Evolutionary conservation across 2,888 invertebrate species (phyloP), one percentile per base, ranked within the genome.

Genomic region (Eubasilissa splendida): DNA sequence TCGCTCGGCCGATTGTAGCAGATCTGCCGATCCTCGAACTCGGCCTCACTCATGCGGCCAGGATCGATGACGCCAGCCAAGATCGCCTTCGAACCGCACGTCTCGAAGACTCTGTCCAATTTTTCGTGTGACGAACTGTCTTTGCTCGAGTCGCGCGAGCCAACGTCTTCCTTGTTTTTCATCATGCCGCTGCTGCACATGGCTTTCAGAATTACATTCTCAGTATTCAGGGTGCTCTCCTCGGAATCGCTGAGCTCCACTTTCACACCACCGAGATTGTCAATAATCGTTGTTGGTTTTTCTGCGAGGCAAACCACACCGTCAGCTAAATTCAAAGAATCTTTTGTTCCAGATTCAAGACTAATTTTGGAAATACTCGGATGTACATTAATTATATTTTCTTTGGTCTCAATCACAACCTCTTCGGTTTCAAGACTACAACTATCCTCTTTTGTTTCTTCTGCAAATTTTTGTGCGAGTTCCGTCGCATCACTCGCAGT

Each of bases 1-100:
- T 50, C n/a, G 9, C 12, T 14, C 68, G 10, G 5, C 10, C 14
- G 42, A 5, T 50, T 68, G 68, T 14, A 14, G 68, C 42, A 68
- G 42, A 68, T 42, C 9, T 68, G 68, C 12, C 50, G 42, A 10
- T 68, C 56, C 7, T 73, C 56, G n/a, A 56, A 73, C 10, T 73
- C 54, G 5, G 71, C 71, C 5, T 73, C 71, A 1, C 3, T 33
- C 11, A 31, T 56, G 0, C 54, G n/a, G 9, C 71, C 12, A 3
- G 54, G 63, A 14, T 59, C 59, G 59, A 7, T n/a, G 59, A 22
- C 22, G 58, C 31, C 73, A 12, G 50, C 50, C 50, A 56, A 74
- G 9, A 31, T 52, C 22, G 52, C 14, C 11, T 22, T 75, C 53
- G 50, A 50, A 31, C 59, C 50, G 7, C 75, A 11, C 75, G 50